phyloP scores from a whole-genome alignment of 2,888 invertebrate genomes.

The Epinotia ramella region DNA sequence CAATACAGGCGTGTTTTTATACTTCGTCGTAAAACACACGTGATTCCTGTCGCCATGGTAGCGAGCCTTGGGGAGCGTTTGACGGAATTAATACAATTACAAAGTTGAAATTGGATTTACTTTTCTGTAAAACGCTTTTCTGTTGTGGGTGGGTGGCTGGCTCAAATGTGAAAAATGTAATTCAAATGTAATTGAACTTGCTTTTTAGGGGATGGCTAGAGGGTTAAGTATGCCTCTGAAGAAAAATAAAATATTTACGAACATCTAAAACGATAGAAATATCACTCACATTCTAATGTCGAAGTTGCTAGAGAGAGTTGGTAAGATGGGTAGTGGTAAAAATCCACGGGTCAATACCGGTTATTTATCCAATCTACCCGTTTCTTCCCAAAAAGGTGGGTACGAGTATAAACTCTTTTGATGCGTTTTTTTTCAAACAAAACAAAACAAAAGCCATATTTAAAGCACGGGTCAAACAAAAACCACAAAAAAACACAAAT shows the following conservation, averaged over 20 bases:
- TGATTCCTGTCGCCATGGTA: constrained; percentile 53
- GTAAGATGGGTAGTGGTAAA: no score
- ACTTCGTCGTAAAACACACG: constrained; percentile 72
- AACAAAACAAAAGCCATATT: no score
- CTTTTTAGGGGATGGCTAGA: not conserved
- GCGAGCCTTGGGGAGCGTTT: constrained; percentile 38
- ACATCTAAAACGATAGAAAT: no score
- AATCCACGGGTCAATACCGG: no score
- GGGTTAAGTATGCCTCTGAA: not conserved
- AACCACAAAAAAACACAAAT: no score
- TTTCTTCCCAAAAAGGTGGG: no score
- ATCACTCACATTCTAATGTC: no score
- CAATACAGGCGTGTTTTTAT: constrained; percentile 64
- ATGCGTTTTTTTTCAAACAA: no score
- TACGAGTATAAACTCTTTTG: no score
- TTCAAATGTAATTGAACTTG: constrained; percentile 6
- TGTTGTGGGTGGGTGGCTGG: not conserved
- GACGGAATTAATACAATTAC: constrained; percentile 43
- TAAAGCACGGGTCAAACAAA: no score
- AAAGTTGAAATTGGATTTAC: constrained; percentile 45
- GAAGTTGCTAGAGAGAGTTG: no score
- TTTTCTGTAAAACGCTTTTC: constrained; percentile 36
- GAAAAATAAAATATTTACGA: not conserved
- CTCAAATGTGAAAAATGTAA: not conserved
- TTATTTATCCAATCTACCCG: no score